Evolutionary conservation across 2,797 vertebrate species (phyloP).

Genomic region (Cephalopachus bancanus): DNA sequence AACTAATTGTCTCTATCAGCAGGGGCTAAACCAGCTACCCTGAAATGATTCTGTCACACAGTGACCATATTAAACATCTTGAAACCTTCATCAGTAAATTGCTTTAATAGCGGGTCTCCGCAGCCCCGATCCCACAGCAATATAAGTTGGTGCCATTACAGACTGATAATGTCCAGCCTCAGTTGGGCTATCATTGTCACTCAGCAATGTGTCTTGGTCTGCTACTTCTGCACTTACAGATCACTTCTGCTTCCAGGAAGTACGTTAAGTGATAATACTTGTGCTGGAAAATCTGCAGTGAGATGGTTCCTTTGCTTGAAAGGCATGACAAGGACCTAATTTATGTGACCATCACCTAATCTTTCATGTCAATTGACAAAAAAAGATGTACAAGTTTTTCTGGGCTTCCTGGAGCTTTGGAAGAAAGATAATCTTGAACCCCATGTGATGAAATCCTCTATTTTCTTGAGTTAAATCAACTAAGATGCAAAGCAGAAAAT

Average conservation of each 20-base stretch:
- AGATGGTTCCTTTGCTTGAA: slow-evolving; percentile 9
- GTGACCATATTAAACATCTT: slow-evolving; percentile 23
- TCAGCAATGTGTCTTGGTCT: slow-evolving; percentile 27
- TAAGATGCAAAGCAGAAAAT: slow-evolving; percentile 40
- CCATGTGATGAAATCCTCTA: not conserved
- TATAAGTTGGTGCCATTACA: slow-evolving; percentile 43
- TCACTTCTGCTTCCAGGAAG: not conserved
- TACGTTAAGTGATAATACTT: slow-evolving; percentile 39
- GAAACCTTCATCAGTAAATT: slow-evolving; percentile 41
- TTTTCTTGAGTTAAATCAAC: slow-evolving; percentile 44
- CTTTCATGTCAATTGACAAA: not conserved
- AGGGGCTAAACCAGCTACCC: not conserved
- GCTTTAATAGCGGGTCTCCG: slow-evolving; percentile 32
- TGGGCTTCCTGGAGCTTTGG: not conserved
- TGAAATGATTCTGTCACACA: slow-evolving; percentile 22
- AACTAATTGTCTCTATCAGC: slow-evolving; percentile 21
- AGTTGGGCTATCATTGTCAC: not conserved
- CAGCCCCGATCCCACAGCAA: not conserved
- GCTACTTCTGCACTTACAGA: slow-evolving; percentile 6
- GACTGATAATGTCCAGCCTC: not conserved
- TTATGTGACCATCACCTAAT: not conserved
- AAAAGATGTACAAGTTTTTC: not conserved
- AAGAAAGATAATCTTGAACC: not conserved
- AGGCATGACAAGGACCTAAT: not conserved
- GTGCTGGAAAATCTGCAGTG: not conserved